Conservation (phyloP, 2,888 invertebrate species). For the Tetrapedia diversipes region DNA sequence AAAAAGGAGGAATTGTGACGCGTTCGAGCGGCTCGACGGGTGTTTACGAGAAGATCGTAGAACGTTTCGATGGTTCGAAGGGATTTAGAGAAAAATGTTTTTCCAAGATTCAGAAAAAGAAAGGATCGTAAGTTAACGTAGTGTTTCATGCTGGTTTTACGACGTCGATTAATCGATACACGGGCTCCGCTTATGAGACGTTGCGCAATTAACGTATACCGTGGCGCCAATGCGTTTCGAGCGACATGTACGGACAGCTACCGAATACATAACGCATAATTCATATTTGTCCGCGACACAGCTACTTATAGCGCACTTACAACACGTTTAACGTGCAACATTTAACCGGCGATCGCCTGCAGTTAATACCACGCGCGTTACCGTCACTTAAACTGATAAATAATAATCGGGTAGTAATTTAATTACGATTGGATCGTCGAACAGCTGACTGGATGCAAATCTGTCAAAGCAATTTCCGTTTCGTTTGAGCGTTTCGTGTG, state of each 20-base stretch:
- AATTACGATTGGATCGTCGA: conserved; percentile 20
- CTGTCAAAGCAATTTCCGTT: conserved; percentile 8
- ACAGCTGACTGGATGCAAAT: conserved; percentile 6
- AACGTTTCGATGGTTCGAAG: not conserved
- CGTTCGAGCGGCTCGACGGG: too few relatives aligned
- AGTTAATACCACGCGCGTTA: conserved; percentile 37
- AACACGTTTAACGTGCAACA: conserved; percentile 37
- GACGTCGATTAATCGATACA: conserved; percentile 31
- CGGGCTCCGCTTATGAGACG: conserved; percentile 31
- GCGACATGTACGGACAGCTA: conserved; percentile 23
- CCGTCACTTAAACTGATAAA: conserved; percentile 30
- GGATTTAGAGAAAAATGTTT: not conserved
- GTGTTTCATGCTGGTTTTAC: conserved; percentile 9
- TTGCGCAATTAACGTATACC: conserved; percentile 28
- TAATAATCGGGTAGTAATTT: conserved; percentile 42
- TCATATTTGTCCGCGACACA: conserved; percentile 24
- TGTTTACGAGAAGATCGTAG: too few relatives aligned
- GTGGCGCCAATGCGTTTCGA: conserved; percentile 28
- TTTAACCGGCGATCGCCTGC: conserved; percentile 23
- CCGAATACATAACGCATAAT: conserved; percentile 41
- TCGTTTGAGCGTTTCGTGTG: conserved; percentile 2
- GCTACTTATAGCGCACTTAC: conserved; percentile 42
- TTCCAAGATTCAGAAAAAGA: not conserved
- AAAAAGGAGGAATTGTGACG: too few relatives aligned
- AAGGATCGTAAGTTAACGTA: not conserved